phyloP scores from a whole-genome alignment of 2,797 vertebrate species.

The Smutsia gigantea region DNA sequence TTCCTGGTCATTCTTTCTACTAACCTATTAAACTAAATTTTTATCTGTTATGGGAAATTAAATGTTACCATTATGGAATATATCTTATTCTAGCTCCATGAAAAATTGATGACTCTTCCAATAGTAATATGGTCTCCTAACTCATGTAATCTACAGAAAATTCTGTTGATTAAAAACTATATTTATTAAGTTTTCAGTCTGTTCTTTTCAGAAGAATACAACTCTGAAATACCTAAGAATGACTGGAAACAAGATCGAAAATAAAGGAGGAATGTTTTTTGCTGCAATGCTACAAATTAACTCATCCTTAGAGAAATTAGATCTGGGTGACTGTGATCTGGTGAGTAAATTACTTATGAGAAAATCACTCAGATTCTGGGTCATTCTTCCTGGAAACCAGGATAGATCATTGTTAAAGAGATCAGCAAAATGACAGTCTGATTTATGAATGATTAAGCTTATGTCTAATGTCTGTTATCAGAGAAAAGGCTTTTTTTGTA shows the following conservation, averaged over 20 bases:
- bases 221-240: conserved; percentile 89
- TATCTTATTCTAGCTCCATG: neutral
- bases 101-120: conserved; percentile 13
- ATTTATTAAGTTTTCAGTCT: conserved; percentile 6
- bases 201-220: conserved; percentile 87
- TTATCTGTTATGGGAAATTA: conserved; percentile 13
- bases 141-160: neutral
- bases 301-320: conserved; percentile 89
- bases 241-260: conserved; percentile 94
- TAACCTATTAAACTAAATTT: neutral
- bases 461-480: neutral
- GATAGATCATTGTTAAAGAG: neutral
- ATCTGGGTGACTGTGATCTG: conserved; percentile 93
- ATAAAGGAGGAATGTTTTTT: conserved; percentile 90
- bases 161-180: conserved; percentile 31
- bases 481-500: neutral
- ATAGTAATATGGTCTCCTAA: neutral
- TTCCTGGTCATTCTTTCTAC: conserved; percentile 20
- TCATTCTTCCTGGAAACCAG: neutral
- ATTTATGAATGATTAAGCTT: neutral
- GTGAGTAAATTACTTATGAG: conserved; percentile 84
- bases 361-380: neutral
- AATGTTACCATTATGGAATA: conserved; percentile 21
- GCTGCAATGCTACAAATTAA: conserved; percentile 92
- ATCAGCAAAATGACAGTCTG: neutral